These are phyloP conservation scores for Piprites chloris DNA, from an alignment of 2,113 vertebrate species.

Conservation along the genomic window DNA sequence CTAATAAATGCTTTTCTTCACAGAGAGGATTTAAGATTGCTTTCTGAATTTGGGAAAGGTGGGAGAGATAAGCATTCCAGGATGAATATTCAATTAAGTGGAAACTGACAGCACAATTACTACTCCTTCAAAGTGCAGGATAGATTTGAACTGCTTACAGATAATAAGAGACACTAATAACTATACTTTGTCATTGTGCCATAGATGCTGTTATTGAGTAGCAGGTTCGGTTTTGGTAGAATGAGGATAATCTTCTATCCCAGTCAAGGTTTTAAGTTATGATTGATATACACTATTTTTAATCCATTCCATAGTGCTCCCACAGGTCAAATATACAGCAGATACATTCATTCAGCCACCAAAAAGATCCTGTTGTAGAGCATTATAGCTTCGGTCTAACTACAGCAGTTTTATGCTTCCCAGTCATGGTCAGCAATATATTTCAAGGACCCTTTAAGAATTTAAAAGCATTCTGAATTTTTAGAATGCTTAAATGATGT, in stretches of 20 bases:
- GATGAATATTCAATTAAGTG: neutral
- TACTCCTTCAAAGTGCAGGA: neutral
- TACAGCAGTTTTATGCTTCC: neutral
- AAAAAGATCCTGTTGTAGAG: neutral
- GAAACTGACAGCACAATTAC: neutral
- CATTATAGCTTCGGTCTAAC: neutral
- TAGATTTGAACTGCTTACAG: neutral
- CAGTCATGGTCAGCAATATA: neutral
- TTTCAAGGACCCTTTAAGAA: neutral
- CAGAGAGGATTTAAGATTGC: neutral
- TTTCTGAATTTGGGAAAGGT: neutral
- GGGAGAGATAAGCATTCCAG: neutral
- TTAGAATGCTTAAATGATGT: neutral
- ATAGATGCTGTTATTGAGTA: neutral
- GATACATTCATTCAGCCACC: neutral
- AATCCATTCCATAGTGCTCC: neutral
- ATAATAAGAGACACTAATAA: neutral
- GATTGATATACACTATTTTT: neutral
- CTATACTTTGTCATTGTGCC: neutral
- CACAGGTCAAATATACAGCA: fast-evolving
- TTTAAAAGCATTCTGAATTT: neutral
- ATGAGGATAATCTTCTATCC: neutral
- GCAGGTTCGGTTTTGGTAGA: neutral
- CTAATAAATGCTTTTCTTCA: neutral
- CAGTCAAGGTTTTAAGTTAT: neutral